These are phyloP conservation scores for Hippopotamyrus pictus DNA, from an alignment of 2,797 vertebrate species.

Conservation along the genomic window DNA sequence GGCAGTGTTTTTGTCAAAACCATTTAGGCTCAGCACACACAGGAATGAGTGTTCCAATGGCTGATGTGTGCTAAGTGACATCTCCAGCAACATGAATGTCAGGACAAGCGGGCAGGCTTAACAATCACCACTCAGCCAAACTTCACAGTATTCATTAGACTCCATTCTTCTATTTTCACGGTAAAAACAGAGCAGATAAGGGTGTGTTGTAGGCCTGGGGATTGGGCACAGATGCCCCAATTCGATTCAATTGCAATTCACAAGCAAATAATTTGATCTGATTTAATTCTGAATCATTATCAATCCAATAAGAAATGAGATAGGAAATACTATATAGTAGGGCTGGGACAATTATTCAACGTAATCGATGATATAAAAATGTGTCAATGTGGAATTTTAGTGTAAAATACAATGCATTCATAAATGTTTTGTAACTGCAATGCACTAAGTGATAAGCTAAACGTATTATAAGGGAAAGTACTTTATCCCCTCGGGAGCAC, in stretches of 20 bases:
- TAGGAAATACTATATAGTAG: not conserved
- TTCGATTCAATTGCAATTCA: not conserved
- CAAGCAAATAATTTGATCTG: not conserved
- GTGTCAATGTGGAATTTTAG: too few species aligned
- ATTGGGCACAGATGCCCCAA: not conserved
- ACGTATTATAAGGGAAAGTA: too few species aligned
- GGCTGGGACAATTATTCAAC: too few species aligned
- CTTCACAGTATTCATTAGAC: not conserved
- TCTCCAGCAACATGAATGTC: not conserved
- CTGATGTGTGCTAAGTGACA: not conserved
- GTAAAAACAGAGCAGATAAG: not conserved
- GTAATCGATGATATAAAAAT: too few species aligned
- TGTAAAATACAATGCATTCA: too few species aligned
- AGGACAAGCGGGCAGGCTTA: not conserved
- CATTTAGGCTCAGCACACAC: not conserved
- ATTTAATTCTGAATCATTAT: not conserved
- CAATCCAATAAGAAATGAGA: not conserved
- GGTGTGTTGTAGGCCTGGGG: not conserved
- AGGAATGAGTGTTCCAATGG: not conserved
- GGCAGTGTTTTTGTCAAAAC: not conserved
- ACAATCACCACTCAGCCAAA: not conserved
- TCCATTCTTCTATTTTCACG: not conserved
- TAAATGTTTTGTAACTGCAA: too few species aligned
- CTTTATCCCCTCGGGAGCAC: too few species aligned
- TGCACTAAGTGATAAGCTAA: too few species aligned